Conservation (phyloP, 2,888 invertebrate genomes). For the Chloromyia formosa region DNA sequence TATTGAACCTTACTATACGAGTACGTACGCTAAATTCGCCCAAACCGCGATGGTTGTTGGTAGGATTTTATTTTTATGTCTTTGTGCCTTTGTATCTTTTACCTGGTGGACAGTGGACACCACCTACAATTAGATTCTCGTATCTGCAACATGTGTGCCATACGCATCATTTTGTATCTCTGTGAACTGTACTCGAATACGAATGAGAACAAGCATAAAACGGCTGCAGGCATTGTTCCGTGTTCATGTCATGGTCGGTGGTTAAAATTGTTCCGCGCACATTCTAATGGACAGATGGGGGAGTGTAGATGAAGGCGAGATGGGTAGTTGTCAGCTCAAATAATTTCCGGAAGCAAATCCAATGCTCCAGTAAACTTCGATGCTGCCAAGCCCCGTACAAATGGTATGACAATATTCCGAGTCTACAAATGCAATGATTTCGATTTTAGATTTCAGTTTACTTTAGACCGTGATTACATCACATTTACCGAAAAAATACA, state of each 20-base stretch:
- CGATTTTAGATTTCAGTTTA: slow-evolving; percentile 46
- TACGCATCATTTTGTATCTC: neutral
- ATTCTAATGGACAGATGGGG: slow-evolving; percentile 35
- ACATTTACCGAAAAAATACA: slow-evolving; percentile 23
- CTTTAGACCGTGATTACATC: slow-evolving; percentile 46
- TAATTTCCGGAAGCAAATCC: slow-evolving; percentile 51
- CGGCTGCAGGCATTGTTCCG: slow-evolving; percentile 33
- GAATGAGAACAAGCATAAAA: neutral
- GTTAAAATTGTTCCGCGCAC: slow-evolving; percentile 35
- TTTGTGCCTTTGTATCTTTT: neutral
- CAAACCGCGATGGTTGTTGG: neutral
- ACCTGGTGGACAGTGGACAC: slow-evolving; percentile 14
- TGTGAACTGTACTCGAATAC: neutral
- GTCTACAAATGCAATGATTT: slow-evolving; percentile 31
- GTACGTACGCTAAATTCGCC: too few relatives aligned
- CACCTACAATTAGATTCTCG: slow-evolving; percentile 26
- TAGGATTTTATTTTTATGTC: neutral
- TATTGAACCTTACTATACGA: too few relatives aligned
- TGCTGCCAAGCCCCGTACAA: slow-evolving; percentile 29
- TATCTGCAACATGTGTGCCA: slow-evolving; percentile 16
- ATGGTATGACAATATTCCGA: slow-evolving; percentile 26
- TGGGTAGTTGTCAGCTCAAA: slow-evolving; percentile 36
- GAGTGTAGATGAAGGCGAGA: slow-evolving; percentile 18
- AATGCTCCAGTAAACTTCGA: slow-evolving; percentile 50
- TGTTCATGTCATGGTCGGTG: slow-evolving; percentile 40